Conservation (phyloP, 2,113 vertebrate genomes). For the Phycodurus eques region DNA sequence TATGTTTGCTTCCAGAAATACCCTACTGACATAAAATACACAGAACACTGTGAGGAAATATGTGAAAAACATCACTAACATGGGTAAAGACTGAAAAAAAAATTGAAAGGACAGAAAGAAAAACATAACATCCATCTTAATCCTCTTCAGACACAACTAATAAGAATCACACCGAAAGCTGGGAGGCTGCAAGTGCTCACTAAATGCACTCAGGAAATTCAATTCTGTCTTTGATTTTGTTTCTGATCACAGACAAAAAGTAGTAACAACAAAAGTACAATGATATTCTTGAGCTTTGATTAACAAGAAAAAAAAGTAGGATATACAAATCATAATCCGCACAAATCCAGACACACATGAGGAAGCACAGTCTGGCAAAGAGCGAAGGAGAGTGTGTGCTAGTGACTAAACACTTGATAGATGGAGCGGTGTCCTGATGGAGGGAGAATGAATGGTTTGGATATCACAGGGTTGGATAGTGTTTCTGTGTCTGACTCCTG, state of each 20-base stretch:
- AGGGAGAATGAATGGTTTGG: constrained; percentile 54
- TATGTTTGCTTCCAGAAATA: constrained; percentile 56
- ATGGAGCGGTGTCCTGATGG: constrained; percentile 55
- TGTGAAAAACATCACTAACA: constrained; percentile 17
- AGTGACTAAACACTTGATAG: constrained; percentile 36
- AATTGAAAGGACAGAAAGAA: constrained; percentile 22
- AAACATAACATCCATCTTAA: constrained; percentile 50
- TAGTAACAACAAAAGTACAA: constrained; percentile 13
- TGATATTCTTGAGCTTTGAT: background rate
- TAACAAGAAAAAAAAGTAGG: constrained; percentile 3
- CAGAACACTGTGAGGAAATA: constrained; percentile 17
- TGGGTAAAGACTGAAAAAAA: constrained; percentile 17
- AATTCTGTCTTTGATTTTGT: constrained; percentile 13
- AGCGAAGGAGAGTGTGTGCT: constrained; percentile 19
- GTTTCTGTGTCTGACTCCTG: constrained; percentile 52
- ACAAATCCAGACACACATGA: constrained; percentile 22
- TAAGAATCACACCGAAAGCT: constrained; percentile 24
- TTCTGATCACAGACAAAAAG: constrained; percentile 13
- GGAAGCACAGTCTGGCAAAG: constrained; percentile 33
- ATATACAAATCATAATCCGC: constrained; percentile 17
- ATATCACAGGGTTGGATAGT: constrained; percentile 61
- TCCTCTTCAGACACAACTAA: constrained; percentile 20
- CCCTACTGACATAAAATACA: constrained; percentile 41
- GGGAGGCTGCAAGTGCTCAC: constrained; percentile 16
- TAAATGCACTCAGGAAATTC: constrained; percentile 9